These are phyloP conservation scores for Erythrocercus mccallii DNA, from an alignment of 2,113 vertebrate genomes.

Conservation along the genomic window DNA sequence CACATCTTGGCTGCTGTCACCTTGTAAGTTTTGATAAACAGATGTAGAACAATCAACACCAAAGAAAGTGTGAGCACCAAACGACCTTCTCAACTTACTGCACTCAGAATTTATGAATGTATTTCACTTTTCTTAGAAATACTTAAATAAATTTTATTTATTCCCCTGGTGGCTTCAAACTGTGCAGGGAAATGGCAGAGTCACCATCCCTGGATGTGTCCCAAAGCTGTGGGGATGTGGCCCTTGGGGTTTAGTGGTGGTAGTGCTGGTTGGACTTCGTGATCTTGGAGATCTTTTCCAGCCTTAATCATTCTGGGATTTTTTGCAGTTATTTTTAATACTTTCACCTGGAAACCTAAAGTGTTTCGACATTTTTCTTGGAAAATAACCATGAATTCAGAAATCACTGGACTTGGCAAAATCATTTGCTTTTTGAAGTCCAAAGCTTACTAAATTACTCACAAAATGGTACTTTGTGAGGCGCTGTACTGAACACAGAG, in stretches of 20 bases:
- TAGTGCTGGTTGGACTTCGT: background rate
- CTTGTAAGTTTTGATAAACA: background rate
- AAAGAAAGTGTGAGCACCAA: background rate
- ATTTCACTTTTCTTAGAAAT: background rate
- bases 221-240: background rate
- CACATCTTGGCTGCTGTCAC: background rate
- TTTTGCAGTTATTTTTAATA: background rate
- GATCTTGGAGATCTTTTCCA: background rate
- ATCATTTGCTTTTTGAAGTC: background rate
- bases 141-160: background rate
- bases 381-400: background rate
- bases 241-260: background rate
- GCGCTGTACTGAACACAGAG: background rate
- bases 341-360: background rate
- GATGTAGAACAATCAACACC: background rate
- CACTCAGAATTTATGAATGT: background rate
- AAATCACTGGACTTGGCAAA: background rate
- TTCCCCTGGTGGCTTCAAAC: background rate
- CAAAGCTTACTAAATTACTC: background rate
- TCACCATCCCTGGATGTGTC: background rate
- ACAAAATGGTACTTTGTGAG: background rate
- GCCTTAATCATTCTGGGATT: background rate
- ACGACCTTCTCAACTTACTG: background rate
- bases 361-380: rapidly evolving
- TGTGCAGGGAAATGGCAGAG: no score